Evolutionary conservation across 2,888 invertebrate species (phyloP), one percentile per base, ranked within the genome.

Genomic region (Troilus luridus): DNA sequence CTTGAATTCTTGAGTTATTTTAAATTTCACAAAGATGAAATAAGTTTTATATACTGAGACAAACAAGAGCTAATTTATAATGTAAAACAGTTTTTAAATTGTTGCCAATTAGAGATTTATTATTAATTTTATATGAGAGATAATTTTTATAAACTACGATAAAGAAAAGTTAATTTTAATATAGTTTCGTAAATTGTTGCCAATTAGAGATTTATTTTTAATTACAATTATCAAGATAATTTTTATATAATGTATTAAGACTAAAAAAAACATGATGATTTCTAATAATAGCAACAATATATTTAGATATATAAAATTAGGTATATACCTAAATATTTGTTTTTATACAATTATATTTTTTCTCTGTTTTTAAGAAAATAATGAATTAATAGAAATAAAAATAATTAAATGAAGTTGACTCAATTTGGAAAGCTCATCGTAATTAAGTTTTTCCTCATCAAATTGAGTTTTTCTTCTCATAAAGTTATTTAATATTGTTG

Each of bases 351-450:
- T n/a, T 85, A 54, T 9, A 85, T 85, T 85, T 85, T 85, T 85
- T 85, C 56, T 85, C 85, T 56, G 12, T 85, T 85, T 85, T 85
- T 85, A 85, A 56, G 56, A 21, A 56, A 85, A 85, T 85, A 85
- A 85, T 19, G 9, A 7, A 81, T 2, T 41, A 41, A 14, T 17
- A 24, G 8, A 0, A 7, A 81, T 2, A 81, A 41, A 54, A 41
- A 10, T 24, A 24, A 67, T 21, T 27, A 72, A 27, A 27, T 72
- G 8, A 24, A 27, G 72, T 27, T 27, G 11, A 8, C 27, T 27
- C 24, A 27, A 27, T 14, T 24, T 67, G 1, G 24, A 67, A 67
- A 67, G n/a, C n/a, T 67, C 64, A 17, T 64, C 8, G 5, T 64
- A 9, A 64, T 64, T 64, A 12, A 67, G 24, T 27, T 67, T 9